These are phyloP conservation scores for Drosophila testacea DNA, from an alignment of 2,888 invertebrate species.

Conservation along the genomic window DNA sequence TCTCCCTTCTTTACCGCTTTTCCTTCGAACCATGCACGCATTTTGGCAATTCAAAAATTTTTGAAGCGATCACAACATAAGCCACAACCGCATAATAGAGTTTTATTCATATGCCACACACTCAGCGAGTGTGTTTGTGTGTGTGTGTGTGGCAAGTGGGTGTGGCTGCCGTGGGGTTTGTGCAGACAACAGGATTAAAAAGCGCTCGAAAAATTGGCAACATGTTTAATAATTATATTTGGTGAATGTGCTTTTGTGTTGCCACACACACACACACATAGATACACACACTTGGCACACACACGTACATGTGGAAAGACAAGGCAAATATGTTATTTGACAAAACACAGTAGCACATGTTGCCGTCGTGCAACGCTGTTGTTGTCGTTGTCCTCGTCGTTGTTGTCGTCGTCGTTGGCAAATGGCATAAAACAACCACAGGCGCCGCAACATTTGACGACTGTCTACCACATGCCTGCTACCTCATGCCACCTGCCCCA, in stretches of 20 bases:
- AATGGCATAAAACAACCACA: constrained; percentile 78
- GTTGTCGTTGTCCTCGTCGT: constrained; percentile 15
- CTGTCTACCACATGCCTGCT: constrained; percentile 54
- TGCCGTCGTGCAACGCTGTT: constrained; percentile 44
- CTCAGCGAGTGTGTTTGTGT: constrained; percentile 18
- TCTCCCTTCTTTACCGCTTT: too few species aligned
- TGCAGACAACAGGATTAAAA: constrained; percentile 79
- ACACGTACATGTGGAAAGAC: constrained; percentile 45
- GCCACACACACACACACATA: constrained; percentile 38
- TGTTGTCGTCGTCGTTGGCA: constrained; percentile 34
- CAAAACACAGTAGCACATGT: constrained; percentile 77
- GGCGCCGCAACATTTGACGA: constrained; percentile 76
- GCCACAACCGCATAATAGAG: constrained; percentile 77
- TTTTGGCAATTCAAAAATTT: constrained; percentile 44
- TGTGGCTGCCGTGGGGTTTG: constrained; percentile 52
- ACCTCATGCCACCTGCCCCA: neutral
- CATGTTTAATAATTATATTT: constrained; percentile 80
- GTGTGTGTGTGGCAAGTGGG: constrained; percentile 13
- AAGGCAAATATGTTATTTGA: constrained; percentile 79
- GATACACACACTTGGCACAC: constrained; percentile 25
- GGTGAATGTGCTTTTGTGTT: constrained; percentile 74
- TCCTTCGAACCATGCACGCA: neutral
- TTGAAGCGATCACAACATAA: constrained; percentile 71
- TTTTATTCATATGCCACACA: constrained; percentile 66
- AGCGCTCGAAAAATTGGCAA: constrained; percentile 80